These are phyloP conservation scores for Megathymus violae DNA, from an alignment of 1,140 invertebrate species.

Conservation along the genomic window DNA sequence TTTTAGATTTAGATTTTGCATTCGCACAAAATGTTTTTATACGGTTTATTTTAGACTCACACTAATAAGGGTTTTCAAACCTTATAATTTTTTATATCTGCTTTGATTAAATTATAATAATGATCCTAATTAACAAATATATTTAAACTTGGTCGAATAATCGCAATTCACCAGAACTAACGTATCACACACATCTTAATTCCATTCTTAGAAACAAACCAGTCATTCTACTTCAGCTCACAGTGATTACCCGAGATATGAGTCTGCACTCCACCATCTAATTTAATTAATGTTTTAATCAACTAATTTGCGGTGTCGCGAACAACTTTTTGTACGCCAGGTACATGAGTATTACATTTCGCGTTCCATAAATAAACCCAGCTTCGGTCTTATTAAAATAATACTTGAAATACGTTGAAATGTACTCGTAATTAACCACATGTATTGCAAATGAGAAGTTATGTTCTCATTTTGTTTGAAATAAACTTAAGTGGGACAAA, in stretches of 20 bases:
- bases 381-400: slow-evolving; percentile 2
- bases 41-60: too few relatives aligned
- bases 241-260: slow-evolving; percentile 69
- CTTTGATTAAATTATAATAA: too few relatives aligned
- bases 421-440: background rate
- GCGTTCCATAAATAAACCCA: slow-evolving; percentile 5
- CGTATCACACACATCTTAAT: background rate
- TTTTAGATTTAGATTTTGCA: too few relatives aligned
- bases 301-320: slow-evolving; percentile 59
- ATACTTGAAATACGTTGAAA: background rate
- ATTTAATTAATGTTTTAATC: slow-evolving; percentile 79
- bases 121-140: too few relatives aligned
- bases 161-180: background rate
- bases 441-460: slow-evolving; percentile 3
- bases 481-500: slow-evolving; percentile 3
- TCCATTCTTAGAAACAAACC: slow-evolving; percentile 6
- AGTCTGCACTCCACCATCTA: slow-evolving; percentile 48
- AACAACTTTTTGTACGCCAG: slow-evolving; percentile 40
- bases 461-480: slow-evolving; percentile 17
- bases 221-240: slow-evolving; percentile 5
- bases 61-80: too few relatives aligned
- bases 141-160: slow-evolving; percentile 3
- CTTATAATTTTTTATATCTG: too few relatives aligned
- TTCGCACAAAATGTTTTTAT: too few relatives aligned
- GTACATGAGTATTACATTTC: slow-evolving; percentile 11